Percentiles rank a stretch among this genome's conserved stretches.
Conservation (phyloP, 2,113 vertebrate species). For the Lamprotornis superbus region DNA sequence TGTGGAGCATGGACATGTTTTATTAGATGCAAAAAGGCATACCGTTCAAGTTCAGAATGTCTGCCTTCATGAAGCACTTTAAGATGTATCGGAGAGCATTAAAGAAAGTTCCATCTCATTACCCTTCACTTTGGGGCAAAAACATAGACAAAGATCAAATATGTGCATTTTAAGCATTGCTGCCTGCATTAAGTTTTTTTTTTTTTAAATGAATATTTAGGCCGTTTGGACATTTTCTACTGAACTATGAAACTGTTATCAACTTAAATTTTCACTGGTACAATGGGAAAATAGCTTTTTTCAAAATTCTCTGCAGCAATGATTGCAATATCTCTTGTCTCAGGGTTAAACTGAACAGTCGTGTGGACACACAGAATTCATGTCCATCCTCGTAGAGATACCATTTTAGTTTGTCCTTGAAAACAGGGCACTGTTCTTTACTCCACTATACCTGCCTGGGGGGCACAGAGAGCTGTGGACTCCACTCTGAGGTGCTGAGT, state of each 20-base stretch:
- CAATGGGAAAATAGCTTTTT: neutral
- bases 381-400: fast-evolving
- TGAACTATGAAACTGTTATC: neutral
- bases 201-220: neutral
- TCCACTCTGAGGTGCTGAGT: neutral
- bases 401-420: neutral
- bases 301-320: neutral
- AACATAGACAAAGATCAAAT: neutral
- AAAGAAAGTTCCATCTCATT: neutral
- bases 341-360: neutral
- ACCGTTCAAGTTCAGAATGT: neutral
- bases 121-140: neutral
- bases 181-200: neutral
- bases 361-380: neutral
- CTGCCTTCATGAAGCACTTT: neutral
- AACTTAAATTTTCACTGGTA: neutral
- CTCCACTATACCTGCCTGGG: neutral
- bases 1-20: neutral
- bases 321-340: neutral
- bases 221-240: neutral
- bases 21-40: neutral
- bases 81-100: neutral
- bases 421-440: neutral
- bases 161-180: neutral
- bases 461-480: neutral